These are phyloP conservation scores for Hestina assimilis DNA, from an alignment of 1,140 invertebrate species.

Conservation along the genomic window DNA sequence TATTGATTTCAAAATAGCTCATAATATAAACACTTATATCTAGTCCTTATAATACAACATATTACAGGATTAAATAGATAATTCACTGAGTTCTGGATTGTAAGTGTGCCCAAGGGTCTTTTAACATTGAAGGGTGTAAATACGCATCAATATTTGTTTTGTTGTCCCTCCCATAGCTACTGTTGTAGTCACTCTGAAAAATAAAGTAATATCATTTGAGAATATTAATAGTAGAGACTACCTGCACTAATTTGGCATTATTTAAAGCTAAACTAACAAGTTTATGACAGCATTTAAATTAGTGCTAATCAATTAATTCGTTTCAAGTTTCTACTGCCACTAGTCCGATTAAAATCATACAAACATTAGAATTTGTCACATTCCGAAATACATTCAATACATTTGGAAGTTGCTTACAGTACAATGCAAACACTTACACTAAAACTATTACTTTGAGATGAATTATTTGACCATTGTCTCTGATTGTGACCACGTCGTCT, in stretches of 20 bases:
- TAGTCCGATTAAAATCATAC: no score
- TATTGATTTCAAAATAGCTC: no score
- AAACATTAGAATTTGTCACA: no score
- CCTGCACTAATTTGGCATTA: no score
- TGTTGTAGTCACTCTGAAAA: slow-evolving; percentile 62
- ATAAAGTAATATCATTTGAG: slow-evolving; percentile 20
- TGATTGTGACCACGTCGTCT: slow-evolving; percentile 35
- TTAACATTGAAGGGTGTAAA: slow-evolving; percentile 64
- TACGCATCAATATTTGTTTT: slow-evolving; percentile 55
- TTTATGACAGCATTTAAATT: no score
- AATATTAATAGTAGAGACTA: no score
- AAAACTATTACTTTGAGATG: slow-evolving; percentile 51
- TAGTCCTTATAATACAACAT: neutral
- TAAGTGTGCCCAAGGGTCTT: slow-evolving; percentile 62
- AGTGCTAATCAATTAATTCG: no score
- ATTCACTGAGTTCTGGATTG: slow-evolving; percentile 1
- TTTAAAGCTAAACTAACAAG: no score
- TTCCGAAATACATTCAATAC: no score
- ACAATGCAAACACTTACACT: slow-evolving; percentile 33
- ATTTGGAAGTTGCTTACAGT: neutral
- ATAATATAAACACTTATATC: no score
- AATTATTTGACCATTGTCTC: slow-evolving; percentile 49
- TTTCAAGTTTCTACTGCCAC: no score
- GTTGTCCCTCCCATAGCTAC: slow-evolving; percentile 45
- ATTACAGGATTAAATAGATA: neutral